Base-by-base conservation (phyloP, 2,113 vertebrate genomes). In the Phaethornis superciliosus region DNA sequence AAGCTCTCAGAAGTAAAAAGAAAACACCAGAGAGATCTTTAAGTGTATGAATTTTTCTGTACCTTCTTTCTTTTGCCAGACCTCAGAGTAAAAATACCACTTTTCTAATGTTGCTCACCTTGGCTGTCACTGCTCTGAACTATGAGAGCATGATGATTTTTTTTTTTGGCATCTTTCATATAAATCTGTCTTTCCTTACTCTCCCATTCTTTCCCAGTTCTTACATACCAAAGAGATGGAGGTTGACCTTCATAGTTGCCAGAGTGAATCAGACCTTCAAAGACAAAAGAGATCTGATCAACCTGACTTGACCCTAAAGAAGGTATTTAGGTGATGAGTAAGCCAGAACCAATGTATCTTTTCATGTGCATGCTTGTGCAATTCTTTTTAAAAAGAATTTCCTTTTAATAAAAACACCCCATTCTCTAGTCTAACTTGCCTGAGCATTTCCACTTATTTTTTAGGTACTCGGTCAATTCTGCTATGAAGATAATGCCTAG, bases 211-310 rank as follows among this genome's bases (percentile, higher is more conserved):
- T 77, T 81, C 59, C 55, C 37, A 51, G 4, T 46, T 71, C n/a
- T 89, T 79, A 54, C 26, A 19, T 74, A 67, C 54, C 44, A 68
- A 63, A 78, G 60, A 62, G 58, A 44, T 86, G 83, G 70, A 92
- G 51, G 37, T 55, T 92, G 76, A 78, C 54, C 64, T 96, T 89
- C 80, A 44, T 35, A 86, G 56, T 8, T 94, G 32, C 58, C 55
- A 32, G 64, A 83, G 20, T 96, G 95, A 96, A 83, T 96, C 96
- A 97, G 95, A 93, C 63, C 85, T 81, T 79, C 70, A 94, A 79
- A 94, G 80, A 28, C 67, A 87, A 84, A 84, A 85, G 56, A 56
- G 90, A 80, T 68, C 81, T 44, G n/a, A 84, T 94, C 58, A 58
- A 71, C 91, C 85, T 89, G 85, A 88, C 77, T 59, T 96, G 96